Conservation (phyloP, 2,797 vertebrate species). For the Poecilia velifera region DNA sequence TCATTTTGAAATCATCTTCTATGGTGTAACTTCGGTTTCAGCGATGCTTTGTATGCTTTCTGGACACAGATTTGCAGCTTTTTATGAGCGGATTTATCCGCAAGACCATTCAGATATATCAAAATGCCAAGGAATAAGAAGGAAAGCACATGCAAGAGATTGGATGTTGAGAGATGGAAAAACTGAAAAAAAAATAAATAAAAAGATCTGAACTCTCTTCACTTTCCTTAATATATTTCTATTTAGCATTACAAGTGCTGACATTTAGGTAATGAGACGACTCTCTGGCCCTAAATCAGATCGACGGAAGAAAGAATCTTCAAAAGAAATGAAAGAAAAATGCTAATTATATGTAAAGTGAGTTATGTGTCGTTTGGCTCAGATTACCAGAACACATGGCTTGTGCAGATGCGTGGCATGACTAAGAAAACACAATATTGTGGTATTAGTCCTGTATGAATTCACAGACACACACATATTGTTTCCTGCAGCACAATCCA, state of each 20-base stretch:
- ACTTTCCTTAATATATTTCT: conserved; percentile 52
- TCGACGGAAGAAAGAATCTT: conserved; percentile 51
- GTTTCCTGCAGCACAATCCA: conserved; percentile 55
- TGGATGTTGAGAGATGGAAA: background rate
- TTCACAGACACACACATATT: conserved; percentile 23
- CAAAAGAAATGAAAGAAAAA: conserved; percentile 50
- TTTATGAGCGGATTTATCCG: conserved; percentile 8
- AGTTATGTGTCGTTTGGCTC: conserved; percentile 41
- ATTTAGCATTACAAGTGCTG: conserved; percentile 45
- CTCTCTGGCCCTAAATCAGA: conserved; percentile 44
- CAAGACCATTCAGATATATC: conserved; percentile 17
- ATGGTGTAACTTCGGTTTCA: conserved; percentile 33
- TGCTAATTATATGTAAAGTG: conserved; percentile 44
- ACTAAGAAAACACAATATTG: conserved; percentile 22
- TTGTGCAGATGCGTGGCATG: background rate
- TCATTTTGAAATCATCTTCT: conserved; percentile 43
- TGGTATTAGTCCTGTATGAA: conserved; percentile 9
- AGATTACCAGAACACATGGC: conserved; percentile 30
- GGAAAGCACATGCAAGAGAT: conserved; percentile 8
- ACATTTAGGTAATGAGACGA: conserved; percentile 61
- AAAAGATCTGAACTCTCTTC: conserved; percentile 59
- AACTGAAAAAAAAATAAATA: conserved; percentile 37
- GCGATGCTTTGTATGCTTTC: conserved; percentile 10
- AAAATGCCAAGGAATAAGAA: conserved; percentile 24
- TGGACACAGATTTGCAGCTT: conserved; percentile 14